Base-by-base conservation (phyloP, 1,140 invertebrate genomes). In the Plectrocnemia conspersa region DNA sequence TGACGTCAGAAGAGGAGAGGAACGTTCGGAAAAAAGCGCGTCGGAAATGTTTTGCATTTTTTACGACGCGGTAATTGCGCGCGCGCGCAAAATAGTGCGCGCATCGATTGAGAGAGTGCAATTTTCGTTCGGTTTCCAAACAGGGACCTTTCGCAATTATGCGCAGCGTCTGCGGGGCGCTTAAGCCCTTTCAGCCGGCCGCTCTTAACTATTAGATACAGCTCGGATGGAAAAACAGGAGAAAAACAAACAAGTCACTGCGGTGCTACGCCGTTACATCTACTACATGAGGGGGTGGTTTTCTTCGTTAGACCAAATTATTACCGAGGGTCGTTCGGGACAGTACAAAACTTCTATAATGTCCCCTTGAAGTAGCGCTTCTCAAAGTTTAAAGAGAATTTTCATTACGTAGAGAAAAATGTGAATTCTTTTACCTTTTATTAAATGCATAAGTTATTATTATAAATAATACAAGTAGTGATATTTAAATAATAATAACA, bases 301-400 rank as follows among this genome's bases (percentile, higher is more conserved):
- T 54, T 55, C 45, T 59, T 59, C 57, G 57, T 59, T 59, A 59
- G 57, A 54, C 52, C 57, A 59, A 59, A 59, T 54, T 59, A 54
- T 59, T 50, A 38, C 46, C 52, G 45, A 50, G 57, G 57, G 52
- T 54, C 52, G 50, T 38, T 50, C 29, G 15, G 23, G 32, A 47
- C 44, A 50, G 33, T 50, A 36, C 33, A 29, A 50, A 50, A 50
- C 47, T 50, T 50, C 33, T 13, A 25, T 27, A 50, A 50, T 50
- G 47, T 50, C 33, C 21, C 13, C 11, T n/a, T n/a, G n/a, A n/a
- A n/a, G 11, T 13, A 16, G 42, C 24, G 42, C 23, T 45, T 45
- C 42, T 45, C 42, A 45, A 45, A 15, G 13, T 27, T 19, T 16
- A n/a, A n/a, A n/a, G n/a, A n/a, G n/a, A n/a, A n/a, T n/a, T n/a